Evolutionary conservation across 2,113 vertebrate genomes (phyloP).

Genomic region (Formicarius rufipectus): DNA sequence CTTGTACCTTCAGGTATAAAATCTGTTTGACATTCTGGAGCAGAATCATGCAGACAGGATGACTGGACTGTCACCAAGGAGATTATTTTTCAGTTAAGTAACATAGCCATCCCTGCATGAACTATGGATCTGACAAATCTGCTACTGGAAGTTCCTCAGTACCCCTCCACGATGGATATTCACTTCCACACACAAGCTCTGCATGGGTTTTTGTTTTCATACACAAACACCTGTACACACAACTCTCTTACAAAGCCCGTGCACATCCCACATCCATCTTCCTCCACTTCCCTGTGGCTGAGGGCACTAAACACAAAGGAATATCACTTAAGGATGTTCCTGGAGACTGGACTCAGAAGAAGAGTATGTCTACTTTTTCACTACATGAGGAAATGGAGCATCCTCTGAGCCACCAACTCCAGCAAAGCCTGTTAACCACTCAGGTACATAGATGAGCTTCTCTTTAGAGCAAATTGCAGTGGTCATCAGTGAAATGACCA

Average conservation of each 20-base stretch:
- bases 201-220: background rate
- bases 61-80: constrained; percentile 18
- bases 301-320: background rate
- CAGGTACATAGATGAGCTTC: background rate
- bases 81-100: background rate
- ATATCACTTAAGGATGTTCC: background rate
- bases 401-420: background rate
- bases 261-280: background rate
- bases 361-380: fast-evolving
- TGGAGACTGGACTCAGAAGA: background rate
- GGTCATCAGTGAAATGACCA: background rate
- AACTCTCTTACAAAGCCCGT: background rate
- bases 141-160: background rate
- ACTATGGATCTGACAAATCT: background rate
- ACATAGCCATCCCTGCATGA: background rate
- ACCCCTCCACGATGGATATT: fast-evolving
- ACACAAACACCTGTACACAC: background rate
- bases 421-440: background rate
- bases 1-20: constrained; percentile 11
- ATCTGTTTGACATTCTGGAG: constrained; percentile 33
- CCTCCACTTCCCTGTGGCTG: background rate
- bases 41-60: background rate
- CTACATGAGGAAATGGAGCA: background rate
- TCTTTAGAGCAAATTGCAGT: background rate
- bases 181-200: background rate